Evolutionary conservation across 2,888 invertebrate species (phyloP), one percentile per base, ranked within the genome.

Genomic region (Melieria picta): DNA sequence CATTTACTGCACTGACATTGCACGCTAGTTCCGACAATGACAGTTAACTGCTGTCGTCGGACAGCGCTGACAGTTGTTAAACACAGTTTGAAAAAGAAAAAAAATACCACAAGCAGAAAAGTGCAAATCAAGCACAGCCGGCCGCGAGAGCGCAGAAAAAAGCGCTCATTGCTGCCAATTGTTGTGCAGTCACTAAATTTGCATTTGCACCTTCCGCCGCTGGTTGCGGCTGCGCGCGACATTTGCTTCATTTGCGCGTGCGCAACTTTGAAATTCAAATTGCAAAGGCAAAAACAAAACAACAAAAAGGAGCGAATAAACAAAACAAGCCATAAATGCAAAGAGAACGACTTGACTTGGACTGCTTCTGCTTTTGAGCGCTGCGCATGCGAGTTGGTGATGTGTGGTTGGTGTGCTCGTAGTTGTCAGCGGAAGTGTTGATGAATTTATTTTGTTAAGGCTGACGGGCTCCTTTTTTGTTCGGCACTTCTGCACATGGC

Each of bases 341-440:
- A 30, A 30, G 30, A 30, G 30, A 30, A 30, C 30, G 30, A 30
- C 30, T 30, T 30, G 30, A 30, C 30, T 30, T 30, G 30, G 30
- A 30, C 30, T 30, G 30, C 30, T 30, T 30, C 30, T 52, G 60
- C 9, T 30, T 43, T 67, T 67, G 63, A 62, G 16, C 55, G 11
- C 61, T n/a, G 47, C 13, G 70, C 72, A 50, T 70, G 72, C 65
- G 67, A 42, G 50, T 57, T 56, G 71, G 1, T 30, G 16, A 16
- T 16, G 16, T 16, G 16, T 16, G 16, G 30, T 30, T 55, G 45
- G 5, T 10, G 11, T 16, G 13, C 43, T 67, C 74, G 70, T 69
- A 74, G 76, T 77, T 82, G 83, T 81, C 81, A 82, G 76, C 80
- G 78, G 77, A 81, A 79, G 83, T 83, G 83, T 82, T 83, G 82